Evolutionary conservation across 2,797 vertebrate genomes (phyloP), one percentile per base, ranked within the genome.

Genomic region (Enteromius mattozi): DNA sequence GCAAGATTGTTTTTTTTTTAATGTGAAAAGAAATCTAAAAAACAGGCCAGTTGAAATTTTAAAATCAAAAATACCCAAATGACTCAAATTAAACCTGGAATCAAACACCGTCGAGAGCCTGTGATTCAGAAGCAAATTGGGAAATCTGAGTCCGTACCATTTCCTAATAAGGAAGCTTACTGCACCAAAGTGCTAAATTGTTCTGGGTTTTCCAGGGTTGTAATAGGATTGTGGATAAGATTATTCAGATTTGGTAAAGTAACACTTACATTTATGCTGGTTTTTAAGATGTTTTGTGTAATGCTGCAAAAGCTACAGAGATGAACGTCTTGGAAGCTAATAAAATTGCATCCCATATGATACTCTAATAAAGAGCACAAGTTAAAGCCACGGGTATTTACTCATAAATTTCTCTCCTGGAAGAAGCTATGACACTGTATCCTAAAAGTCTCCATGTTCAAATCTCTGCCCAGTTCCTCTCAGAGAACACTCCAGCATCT

Each of bases 391-490:
- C 13, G 17, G 14, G 4, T 65, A n/a, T 74, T 17, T 19, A 82
- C 21, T 74, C 17, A 81, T 70, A 63, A 0, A 63, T 74, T 19
- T 82, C 8, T 24, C 17, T 30, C 7, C 1, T 63, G 51, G 17
- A 30, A 17, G 17, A 81, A 56, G 17, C 9, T 9, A 17, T 47
- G 19, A 70, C 8, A 56, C 24, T n/a, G 24, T 45, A 61, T 72
- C 19, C 37, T 35, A 51, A 75, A 75, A 65, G 42, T 61, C 59
- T 71, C 4, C 30, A 40, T 21, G 6, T 47, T 72, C 54, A 74
- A 74, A 75, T 82, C 27, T 37, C 35, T 42, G 24, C 35, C 68
- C 59, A 51, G 42, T 37, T 65, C 21, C 45, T 79, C 40, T 56
- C 33, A 65, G 72, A 71, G 59, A 37, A 49, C 65, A 56, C 51